These are phyloP conservation scores for Drosophila percnosoma DNA, from an alignment of 2,888 invertebrate genomes.

Conservation along the genomic window DNA sequence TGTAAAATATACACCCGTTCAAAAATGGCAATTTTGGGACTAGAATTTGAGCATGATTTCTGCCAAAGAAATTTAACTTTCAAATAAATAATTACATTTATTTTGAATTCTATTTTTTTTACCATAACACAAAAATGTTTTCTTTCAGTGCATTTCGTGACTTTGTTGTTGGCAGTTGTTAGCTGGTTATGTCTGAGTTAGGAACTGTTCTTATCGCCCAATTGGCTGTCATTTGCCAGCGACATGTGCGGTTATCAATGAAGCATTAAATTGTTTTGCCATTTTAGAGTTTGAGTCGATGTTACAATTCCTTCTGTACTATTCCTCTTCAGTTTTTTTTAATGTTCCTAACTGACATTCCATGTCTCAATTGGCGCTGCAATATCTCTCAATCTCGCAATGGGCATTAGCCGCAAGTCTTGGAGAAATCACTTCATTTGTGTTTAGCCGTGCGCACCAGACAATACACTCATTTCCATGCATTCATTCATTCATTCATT, in stretches of 20 bases:
- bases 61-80: too few species aligned
- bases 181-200: slow-evolving; percentile 29
- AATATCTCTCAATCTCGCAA: slow-evolving; percentile 8
- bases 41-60: background rate
- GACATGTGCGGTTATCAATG: slow-evolving; percentile 77
- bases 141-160: background rate
- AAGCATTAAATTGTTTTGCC: slow-evolving; percentile 79
- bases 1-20: too few species aligned
- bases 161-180: slow-evolving; percentile 6
- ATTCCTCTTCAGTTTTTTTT: background rate
- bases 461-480: slow-evolving; percentile 38
- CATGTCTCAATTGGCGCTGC: slow-evolving; percentile 5
- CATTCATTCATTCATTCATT: slow-evolving; percentile 25
- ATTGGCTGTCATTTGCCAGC: slow-evolving; percentile 72
- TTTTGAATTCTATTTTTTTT: rapidly evolving
- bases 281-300: slow-evolving; percentile 54
- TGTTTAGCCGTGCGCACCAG: slow-evolving; percentile 53
- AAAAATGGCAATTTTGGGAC: background rate
- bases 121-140: background rate
- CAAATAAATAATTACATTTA: background rate
- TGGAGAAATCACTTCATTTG: slow-evolving; percentile 47
- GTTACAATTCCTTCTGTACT: slow-evolving; percentile 28
- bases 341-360: slow-evolving; percentile 2
- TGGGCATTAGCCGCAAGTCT: slow-evolving; percentile 8
- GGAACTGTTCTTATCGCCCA: slow-evolving; percentile 62